Conservation (phyloP, 2,113 vertebrate species). For the Silurus meridionalis region DNA sequence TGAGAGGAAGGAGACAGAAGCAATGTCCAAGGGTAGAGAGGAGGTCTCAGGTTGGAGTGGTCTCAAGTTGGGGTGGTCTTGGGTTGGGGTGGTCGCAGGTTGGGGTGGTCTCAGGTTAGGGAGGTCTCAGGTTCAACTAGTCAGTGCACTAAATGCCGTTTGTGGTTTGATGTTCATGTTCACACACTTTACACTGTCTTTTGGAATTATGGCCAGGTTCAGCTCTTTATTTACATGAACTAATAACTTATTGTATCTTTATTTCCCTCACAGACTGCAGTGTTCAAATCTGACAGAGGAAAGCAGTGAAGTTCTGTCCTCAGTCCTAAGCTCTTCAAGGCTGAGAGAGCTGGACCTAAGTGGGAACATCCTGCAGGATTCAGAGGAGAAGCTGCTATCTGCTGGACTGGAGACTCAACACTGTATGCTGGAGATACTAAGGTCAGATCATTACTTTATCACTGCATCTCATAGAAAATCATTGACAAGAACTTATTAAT, state of each 20-base stretch:
- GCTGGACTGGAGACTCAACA: background rate
- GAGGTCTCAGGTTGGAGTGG: too few species aligned
- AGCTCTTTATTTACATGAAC: background rate
- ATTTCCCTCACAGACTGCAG: background rate
- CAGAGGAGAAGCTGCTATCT: background rate
- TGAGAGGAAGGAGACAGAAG: too few species aligned
- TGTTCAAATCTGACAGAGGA: background rate
- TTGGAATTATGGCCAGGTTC: background rate
- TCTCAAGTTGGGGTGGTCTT: too few species aligned
- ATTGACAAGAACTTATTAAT: background rate
- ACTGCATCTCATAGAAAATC: background rate
- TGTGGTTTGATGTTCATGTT: too few species aligned
- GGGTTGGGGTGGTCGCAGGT: too few species aligned
- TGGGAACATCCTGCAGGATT: background rate
- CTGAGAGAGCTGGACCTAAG: slow-evolving; percentile 12
- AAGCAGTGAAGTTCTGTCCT: background rate
- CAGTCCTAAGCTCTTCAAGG: background rate
- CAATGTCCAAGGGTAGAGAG: too few species aligned
- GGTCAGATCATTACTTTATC: background rate
- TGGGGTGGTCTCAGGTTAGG: too few species aligned
- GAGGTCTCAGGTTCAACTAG: too few species aligned
- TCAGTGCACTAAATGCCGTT: too few species aligned
- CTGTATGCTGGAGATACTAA: background rate
- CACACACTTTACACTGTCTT: too few species aligned
- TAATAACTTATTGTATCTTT: background rate